Percentiles rank a stretch among this genome's conserved stretches.
These are phyloP conservation scores for Stomatorhinus walkeri DNA, from an alignment of 2,797 vertebrate genomes.

Conservation along the genomic window DNA sequence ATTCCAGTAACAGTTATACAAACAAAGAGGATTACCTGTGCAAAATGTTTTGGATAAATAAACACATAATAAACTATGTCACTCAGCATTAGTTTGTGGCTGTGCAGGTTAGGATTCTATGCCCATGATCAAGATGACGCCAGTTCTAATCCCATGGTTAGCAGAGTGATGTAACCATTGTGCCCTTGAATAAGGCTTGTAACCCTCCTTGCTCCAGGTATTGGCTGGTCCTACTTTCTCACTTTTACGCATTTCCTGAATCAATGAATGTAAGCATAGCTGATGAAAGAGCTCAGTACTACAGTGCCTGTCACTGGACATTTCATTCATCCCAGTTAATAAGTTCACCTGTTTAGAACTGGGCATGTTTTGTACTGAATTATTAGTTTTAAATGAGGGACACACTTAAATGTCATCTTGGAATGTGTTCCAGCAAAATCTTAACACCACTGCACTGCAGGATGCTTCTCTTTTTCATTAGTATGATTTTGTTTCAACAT, in stretches of 20 bases:
- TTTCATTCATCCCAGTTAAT: neutral
- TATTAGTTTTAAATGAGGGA: neutral
- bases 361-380: neutral
- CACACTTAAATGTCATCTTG: neutral
- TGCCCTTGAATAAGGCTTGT: neutral
- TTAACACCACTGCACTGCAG: no score
- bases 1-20: neutral
- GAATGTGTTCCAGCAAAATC: neutral
- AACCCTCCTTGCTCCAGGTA: neutral
- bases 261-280: neutral
- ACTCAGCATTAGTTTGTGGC: neutral
- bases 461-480: neutral
- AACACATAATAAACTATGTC: neutral
- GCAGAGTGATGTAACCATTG: neutral
- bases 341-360: neutral
- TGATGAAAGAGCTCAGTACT: neutral
- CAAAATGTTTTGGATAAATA: neutral
- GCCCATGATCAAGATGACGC: neutral
- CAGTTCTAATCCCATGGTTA: neutral
- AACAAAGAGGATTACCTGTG: neutral
- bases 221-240: neutral
- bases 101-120: neutral
- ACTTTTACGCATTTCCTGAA: neutral
- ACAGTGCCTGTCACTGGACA: neutral
- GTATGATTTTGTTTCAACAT: neutral